Evolutionary conservation across 2,888 invertebrate genomes (phyloP).

Genomic region (Euclidia mi): DNA sequence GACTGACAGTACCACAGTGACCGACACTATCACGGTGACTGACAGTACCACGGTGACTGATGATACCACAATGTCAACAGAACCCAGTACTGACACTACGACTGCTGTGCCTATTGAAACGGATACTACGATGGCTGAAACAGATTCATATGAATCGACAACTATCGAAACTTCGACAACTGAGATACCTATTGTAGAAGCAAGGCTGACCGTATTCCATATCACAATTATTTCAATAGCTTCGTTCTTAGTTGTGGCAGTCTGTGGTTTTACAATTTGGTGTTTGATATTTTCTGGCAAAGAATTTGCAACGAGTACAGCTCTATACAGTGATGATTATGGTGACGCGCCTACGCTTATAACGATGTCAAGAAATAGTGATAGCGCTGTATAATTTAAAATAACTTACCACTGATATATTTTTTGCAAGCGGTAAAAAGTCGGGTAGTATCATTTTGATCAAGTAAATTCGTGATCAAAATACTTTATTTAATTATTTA

Average conservation of each 20-base stretch:
- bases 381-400: conserved; percentile 1
- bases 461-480: no score
- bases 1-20: no score
- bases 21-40: no score
- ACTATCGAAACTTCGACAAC: conserved; percentile 3
- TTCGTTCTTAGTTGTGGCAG: conserved; percentile 10
- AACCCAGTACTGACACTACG: no score
- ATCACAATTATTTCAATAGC: conserved; percentile 31
- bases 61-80: no score
- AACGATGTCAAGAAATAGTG: conserved; percentile 22
- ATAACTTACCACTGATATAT: neutral
- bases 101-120: no score
- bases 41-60: no score
- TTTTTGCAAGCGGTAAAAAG: no score
- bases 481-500: no score
- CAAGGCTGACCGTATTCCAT: conserved; percentile 19
- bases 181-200: conserved; percentile 11
- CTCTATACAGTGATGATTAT: conserved; percentile 24
- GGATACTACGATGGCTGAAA: neutral
- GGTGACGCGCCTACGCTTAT: conserved; percentile 31
- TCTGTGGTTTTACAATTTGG: conserved; percentile 24
- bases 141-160: neutral
- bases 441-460: no score
- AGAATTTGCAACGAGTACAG: conserved; percentile 18
- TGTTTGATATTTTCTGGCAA: conserved; percentile 25